Evolutionary conservation across 2,797 vertebrate species (phyloP).

Genomic region (Arrhamphus sclerolepis): DNA sequence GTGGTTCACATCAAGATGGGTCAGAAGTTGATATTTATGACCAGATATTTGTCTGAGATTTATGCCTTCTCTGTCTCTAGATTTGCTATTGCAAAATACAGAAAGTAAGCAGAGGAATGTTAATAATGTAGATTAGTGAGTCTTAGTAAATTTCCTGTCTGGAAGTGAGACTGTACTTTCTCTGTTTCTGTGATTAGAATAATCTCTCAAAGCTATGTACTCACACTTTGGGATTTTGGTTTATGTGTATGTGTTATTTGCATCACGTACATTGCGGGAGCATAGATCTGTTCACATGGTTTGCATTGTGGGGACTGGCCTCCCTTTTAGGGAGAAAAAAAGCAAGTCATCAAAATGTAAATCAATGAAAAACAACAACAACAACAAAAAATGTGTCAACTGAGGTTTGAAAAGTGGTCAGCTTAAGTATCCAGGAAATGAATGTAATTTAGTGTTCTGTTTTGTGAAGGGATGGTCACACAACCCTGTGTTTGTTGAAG

Average conservation of each 20-base stretch:
- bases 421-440: neutral
- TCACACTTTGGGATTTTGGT: conserved; percentile 33
- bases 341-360: neutral
- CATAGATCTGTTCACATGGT: neutral
- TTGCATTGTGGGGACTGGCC: neutral
- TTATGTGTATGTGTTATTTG: conserved; percentile 17
- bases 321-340: neutral
- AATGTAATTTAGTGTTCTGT: neutral
- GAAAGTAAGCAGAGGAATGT: conserved; percentile 78
- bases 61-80: conserved; percentile 10
- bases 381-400: neutral
- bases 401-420: conserved; percentile 5
- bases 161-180: conserved; percentile 65
- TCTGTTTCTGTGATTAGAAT: conserved; percentile 80
- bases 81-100: conserved; percentile 36
- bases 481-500: conserved; percentile 2
- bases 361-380: neutral
- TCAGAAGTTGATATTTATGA: conserved; percentile 15
- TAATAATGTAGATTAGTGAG: conserved; percentile 79
- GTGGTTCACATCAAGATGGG: neutral
- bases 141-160: conserved; percentile 54
- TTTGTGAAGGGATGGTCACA: conserved; percentile 4
- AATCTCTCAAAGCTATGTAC: conserved; percentile 70
- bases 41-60: conserved; percentile 15
- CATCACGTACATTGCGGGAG: neutral